phyloP scores from a whole-genome alignment of 1,140 invertebrate species.

The Magallana ariakensis region DNA sequence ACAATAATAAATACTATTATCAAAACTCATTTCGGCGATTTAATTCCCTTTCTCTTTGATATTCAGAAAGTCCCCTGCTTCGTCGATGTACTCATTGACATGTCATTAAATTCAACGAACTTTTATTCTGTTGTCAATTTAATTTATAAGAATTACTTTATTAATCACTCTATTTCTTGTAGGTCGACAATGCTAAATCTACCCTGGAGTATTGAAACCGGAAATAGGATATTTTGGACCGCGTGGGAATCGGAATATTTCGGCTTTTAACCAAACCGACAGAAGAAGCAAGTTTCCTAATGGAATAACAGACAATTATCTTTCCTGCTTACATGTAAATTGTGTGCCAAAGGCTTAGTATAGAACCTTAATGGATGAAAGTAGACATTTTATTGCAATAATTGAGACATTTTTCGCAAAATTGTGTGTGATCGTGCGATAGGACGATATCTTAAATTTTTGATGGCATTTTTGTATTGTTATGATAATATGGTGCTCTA shows the following conservation, averaged over 20 bases:
- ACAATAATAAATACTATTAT: conserved; percentile 16
- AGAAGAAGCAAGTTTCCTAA: conserved; percentile 8
- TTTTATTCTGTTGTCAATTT: conserved; percentile 15
- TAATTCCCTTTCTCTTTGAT: conserved; percentile 5
- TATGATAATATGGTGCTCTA: conserved; percentile 32
- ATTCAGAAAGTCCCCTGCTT: conserved; percentile 4
- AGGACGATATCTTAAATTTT: conserved; percentile 3
- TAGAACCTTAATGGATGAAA: conserved; percentile 22
- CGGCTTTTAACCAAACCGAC: neutral
- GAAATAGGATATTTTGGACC: neutral
- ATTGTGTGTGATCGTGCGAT: neutral
- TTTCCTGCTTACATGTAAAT: conserved; percentile 16
- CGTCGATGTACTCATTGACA: conserved; percentile 18
- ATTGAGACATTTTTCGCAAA: conserved; percentile 21
- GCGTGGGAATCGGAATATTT: neutral
- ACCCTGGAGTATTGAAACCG: neutral
- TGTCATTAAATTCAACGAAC: neutral
- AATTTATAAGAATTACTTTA: neutral
- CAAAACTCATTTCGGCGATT: neutral
- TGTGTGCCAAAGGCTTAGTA: conserved; percentile 14
- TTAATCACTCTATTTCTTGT: neutral
- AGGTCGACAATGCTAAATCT: conserved; percentile 22
- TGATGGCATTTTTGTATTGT: conserved; percentile 13
- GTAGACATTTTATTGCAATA: conserved; percentile 33
- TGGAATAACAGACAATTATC: conserved; percentile 19